phyloP scores from a whole-genome alignment of 2,888 invertebrate species.

The Allophyes oxyacanthae region DNA sequence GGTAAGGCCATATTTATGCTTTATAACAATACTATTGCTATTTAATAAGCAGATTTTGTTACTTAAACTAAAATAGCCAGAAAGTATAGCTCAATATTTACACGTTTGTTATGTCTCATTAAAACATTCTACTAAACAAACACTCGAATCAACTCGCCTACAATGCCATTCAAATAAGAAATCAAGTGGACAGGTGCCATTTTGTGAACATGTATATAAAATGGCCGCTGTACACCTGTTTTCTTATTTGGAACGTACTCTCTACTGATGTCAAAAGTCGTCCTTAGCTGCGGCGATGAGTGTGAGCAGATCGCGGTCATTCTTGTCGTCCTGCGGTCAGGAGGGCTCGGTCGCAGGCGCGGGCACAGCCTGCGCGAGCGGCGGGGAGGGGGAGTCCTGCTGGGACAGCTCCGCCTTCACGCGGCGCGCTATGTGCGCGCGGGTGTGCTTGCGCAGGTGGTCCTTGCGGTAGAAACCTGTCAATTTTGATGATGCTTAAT shows the following conservation, averaged over 20 bases:
- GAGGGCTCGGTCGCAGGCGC: slow-evolving; percentile 76
- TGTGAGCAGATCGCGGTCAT: slow-evolving; percentile 72
- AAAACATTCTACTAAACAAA: neutral
- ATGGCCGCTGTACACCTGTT: no score
- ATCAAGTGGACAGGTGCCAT: no score
- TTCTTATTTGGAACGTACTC: no score
- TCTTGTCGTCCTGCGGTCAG: slow-evolving; percentile 82
- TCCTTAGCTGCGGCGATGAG: slow-evolving; percentile 83
- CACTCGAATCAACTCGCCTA: slow-evolving; percentile 29
- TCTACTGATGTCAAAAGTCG: slow-evolving; percentile 67
- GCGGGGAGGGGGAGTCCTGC: slow-evolving; percentile 82
- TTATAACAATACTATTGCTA: neutral
- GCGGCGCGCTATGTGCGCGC: slow-evolving; percentile 95
- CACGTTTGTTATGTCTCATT: neutral
- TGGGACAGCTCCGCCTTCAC: slow-evolving; percentile 95
- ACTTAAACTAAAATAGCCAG: neutral
- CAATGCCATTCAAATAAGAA: neutral
- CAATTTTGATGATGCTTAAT: neutral
- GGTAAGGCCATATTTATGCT: slow-evolving; percentile 5
- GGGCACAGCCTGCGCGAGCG: slow-evolving; percentile 64
- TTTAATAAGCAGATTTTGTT: neutral
- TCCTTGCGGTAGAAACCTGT: slow-evolving; percentile 95
- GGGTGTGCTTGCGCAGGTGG: slow-evolving; percentile 95
- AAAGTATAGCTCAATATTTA: slow-evolving; percentile 9
- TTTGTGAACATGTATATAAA: no score